phyloP scores from a whole-genome alignment of 2,797 vertebrate species.

The Rhynchotus rufescens region DNA sequence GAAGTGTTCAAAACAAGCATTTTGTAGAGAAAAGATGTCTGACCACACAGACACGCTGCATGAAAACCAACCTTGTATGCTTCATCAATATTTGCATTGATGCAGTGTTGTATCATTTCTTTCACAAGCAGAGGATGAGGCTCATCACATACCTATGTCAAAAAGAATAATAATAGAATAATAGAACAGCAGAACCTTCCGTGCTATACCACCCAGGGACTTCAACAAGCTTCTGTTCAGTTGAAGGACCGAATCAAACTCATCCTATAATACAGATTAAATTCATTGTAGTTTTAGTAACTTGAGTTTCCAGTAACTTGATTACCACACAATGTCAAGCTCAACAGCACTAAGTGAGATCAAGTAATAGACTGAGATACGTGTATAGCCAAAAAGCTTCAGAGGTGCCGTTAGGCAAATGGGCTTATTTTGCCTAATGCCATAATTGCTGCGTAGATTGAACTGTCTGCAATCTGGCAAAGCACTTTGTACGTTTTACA shows the following conservation, averaged over 20 bases:
- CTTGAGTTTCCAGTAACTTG: too few relatives aligned
- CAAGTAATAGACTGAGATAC: background rate
- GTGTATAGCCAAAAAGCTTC: background rate
- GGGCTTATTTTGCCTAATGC: background rate
- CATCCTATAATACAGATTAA: background rate
- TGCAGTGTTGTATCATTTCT: conserved; percentile 93
- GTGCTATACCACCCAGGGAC: background rate
- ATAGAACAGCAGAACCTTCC: background rate
- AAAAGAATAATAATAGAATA: background rate
- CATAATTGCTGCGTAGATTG: background rate
- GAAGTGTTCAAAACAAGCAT: background rate
- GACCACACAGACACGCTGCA: background rate
- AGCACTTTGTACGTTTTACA: background rate
- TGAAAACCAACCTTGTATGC: conserved; percentile 88
- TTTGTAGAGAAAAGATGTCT: background rate
- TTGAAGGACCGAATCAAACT: background rate
- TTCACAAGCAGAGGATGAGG: conserved; percentile 96
- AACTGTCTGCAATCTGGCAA: background rate
- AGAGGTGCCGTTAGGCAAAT: rapidly evolving
- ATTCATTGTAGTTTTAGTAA: background rate
- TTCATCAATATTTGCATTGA: conserved; percentile 88
- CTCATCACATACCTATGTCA: conserved; percentile 92
- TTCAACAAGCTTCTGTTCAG: background rate
- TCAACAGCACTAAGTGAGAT: background rate
- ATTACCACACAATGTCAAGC: too few relatives aligned